Evolutionary conservation across 1,140 invertebrate species (phyloP), one percentile per base, ranked within the genome.

Genomic region (Danaus melanippus): DNA sequence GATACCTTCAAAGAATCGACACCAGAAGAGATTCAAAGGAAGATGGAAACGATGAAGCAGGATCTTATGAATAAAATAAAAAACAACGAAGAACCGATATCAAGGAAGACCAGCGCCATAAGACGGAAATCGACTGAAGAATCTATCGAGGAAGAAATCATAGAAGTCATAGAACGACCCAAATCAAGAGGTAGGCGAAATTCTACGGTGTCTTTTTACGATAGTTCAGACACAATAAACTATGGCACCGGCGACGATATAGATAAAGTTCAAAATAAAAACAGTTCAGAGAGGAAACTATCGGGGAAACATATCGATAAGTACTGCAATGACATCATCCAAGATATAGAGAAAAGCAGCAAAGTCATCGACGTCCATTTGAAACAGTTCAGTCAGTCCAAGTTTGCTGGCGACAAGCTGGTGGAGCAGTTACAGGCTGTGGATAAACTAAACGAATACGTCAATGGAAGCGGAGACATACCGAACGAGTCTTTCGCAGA

Each of bases 331-430:
- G 79, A 87, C 39, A 85, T 88, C 1, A 76, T 89, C 11, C 73
- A 76, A 56, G 84, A 87, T 43, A 85, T 89, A 43, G 87, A 89
- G 57, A 86, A 78, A 46, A 88, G 85, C 54, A 84, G 67, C 50
- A 80, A 84, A 70, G 74, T 86, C 11, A 84, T 89, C 8, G 84
- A 89, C 47, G 74, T 64, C 42, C 88, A 90, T 42, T 79, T 86
- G 62, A 79, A 82, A 62, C 76, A 79, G 46, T 82, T 88, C 32
- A 75, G 76, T 53, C 66, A 69, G 11, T 79, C 79, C 0, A 81
- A 81, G 71, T 67, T 69, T 46, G 84, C 85, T 39, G 84, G 82
- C 3, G 76, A 87, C 12, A 85, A 76, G 49, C 50, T 89, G 10
- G 69, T 86, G 9, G 69, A 87, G 51, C 79, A 86, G 12, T 64